Percentiles rank a stretch among this genome's conserved stretches.
Conservation (phyloP, 2,888 invertebrate species). For the Taphrorychus bicolor region DNA sequence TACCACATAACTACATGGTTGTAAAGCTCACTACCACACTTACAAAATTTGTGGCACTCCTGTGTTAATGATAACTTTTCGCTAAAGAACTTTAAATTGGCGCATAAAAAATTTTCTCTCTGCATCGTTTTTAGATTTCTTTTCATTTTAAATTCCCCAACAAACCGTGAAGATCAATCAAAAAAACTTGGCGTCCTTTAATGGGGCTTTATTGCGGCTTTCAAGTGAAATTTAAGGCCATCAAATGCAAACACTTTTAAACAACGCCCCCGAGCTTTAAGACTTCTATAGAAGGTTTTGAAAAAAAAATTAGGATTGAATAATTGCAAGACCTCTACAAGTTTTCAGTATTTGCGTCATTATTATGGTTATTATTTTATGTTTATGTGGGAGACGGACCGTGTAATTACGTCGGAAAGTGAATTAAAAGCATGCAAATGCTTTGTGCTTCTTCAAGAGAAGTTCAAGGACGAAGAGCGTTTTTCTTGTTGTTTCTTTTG, state of each 20-base stretch:
- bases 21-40: no score
- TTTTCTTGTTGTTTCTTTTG: background rate
- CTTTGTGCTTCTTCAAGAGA: background rate
- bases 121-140: background rate
- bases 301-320: background rate
- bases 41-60: no score
- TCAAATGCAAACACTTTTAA: slow-evolving; percentile 3
- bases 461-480: background rate
- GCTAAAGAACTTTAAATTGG: no score
- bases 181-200: background rate
- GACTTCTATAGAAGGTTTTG: background rate
- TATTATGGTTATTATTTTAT: slow-evolving; percentile 10
- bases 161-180: background rate
- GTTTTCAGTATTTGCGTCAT: slow-evolving; percentile 4
- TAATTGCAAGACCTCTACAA: background rate
- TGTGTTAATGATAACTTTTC: no score
- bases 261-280: background rate
- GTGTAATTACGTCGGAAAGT: background rate
- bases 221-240: background rate
- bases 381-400: background rate
- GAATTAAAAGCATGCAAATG: slow-evolving; percentile 1
- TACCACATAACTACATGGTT: no score
- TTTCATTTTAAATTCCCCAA: background rate
- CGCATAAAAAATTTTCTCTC: no score
- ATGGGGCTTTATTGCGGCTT: slow-evolving; percentile 4